Base-by-base conservation (phyloP, 2,113 vertebrate species). In the Polypterus senegalus region DNA sequence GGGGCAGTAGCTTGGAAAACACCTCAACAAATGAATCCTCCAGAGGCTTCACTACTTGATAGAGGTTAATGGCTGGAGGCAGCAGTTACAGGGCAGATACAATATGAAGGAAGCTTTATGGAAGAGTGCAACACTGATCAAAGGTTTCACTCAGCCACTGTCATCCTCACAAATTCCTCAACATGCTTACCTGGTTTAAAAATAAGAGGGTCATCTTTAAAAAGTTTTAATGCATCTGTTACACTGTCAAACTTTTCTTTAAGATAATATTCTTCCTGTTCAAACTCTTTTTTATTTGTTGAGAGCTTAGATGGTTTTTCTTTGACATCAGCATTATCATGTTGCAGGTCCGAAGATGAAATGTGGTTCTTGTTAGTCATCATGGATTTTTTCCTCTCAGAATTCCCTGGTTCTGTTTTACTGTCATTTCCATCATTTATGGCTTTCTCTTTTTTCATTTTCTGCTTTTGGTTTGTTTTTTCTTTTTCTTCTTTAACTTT, bases 141-240 rank as follows among this genome's bases (percentile, higher is more conserved):
- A 27, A 27, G 27, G 27, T 27, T 27, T 27, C n/a, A 44, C 43
- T 8, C 1, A 57, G 27, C 46, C 27, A 5, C 56, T 57, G 56
- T 46, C n/a, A 44, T 57, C n/a, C n/a, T n/a, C n/a, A 7, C 27
- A 46, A 44, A 57, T 44, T 7, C 2, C 8, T 27, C 2, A 27
- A 27, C 27, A 27, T 27, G 3, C 85, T 82, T 84, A 98, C 96
- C 94, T 65, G 94, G 93, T 81, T 91, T 91, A 78, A 94, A 98
- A 74, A 97, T 85, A 46, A 99, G 85, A 44, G 92, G 91, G 68
- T 98, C 94, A 9, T 97, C 86, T 83, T 97, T 94, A 78, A 98
- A 99, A 64, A 99, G 84, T 67, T 89, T 86, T 72, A 99, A 77
- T 5, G 92, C 86, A 43, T 94, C 87, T 49, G 79, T 83, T 65